phyloP scores from a whole-genome alignment of 1,140 invertebrate species.

The Thrips palmi region DNA sequence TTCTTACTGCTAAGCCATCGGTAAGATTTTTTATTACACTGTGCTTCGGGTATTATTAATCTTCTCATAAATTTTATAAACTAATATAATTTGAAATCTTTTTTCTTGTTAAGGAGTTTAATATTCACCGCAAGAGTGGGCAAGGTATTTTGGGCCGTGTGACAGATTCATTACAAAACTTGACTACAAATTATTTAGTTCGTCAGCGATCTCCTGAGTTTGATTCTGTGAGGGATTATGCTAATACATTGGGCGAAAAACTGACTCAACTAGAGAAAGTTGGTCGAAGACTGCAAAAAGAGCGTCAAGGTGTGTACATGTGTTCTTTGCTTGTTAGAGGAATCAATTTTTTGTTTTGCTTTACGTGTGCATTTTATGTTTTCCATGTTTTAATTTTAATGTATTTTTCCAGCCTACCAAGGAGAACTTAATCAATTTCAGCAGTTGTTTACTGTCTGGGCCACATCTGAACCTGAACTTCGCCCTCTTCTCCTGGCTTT shows the following conservation, averaged over 20 bases:
- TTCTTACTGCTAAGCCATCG: conserved; percentile 44
- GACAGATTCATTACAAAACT: conserved; percentile 38
- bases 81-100: conserved; percentile 1
- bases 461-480: conserved; percentile 31
- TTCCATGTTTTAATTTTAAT: conserved; percentile 5
- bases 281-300: conserved; percentile 43
- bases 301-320: conserved; percentile 31
- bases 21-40: conserved; percentile 24
- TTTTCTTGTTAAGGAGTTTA: conserved; percentile 36
- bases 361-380: conserved; percentile 1
- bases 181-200: conserved; percentile 31
- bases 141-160: conserved; percentile 34
- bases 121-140: conserved; percentile 38
- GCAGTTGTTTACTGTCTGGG: conserved; percentile 34
- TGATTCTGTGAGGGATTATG: conserved; percentile 40
- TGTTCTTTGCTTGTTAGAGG: conserved; percentile 2
- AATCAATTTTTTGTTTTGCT: conserved; percentile 9
- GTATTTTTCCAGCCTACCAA: conserved; percentile 25
- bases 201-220: conserved; percentile 43
- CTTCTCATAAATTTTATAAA: conserved; percentile 2
- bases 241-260: conserved; percentile 41
- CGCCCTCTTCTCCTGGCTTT: conserved; percentile 27
- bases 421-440: conserved; percentile 32
- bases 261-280: conserved; percentile 43
- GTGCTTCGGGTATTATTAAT: conserved; percentile 2